Evolutionary conservation across 1,140 invertebrate species (phyloP), one percentile per base, ranked within the genome.

Genomic region (Leptinotarsa undecemlineata): DNA sequence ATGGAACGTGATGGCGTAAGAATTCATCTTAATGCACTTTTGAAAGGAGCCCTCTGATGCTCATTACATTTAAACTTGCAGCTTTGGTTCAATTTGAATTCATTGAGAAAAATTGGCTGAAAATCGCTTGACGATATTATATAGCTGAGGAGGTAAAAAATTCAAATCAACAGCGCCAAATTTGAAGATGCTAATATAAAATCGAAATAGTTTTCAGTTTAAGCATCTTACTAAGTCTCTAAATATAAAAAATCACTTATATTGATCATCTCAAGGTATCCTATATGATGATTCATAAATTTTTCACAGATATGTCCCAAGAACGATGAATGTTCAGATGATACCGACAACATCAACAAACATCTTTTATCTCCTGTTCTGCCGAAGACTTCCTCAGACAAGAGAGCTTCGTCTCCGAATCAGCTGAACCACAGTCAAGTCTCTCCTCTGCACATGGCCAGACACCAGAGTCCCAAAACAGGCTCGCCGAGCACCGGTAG

Each of bases 1-100:
- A 87, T 98, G 51, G 96, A 97, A 85, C 82, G 89, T 15, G 88
- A 93, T 77, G 94, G 94, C 79, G 92, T 94, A 81, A 86, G 87
- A 57, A n/a, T 2, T 42, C 33, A 42, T 42, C 33, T 0, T 42
- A 42, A 11, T 42, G 0, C 2, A 8, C 8, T 42, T 42, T 42
- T 33, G 33, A 33, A 0, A 33, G 33, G 6, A 33, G 8, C 33
- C 2, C 8, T 26, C 8, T 2, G 3, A 23, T 23, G 21, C 21
- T 23, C 21, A 23, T 2, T 3, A 1, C 20, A 21, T 21, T 21
- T 21, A 21, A 23, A n/a, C n/a, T n/a, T n/a, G n/a, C n/a, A n/a
- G n/a, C n/a, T n/a, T n/a, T n/a, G n/a, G n/a, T n/a, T n/a, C n/a
- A n/a, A n/a, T n/a, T n/a, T n/a, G n/a, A n/a, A n/a, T n/a, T n/a